Percentiles rank a stretch among this genome's conserved stretches.
phyloP scores from a whole-genome alignment of 2,797 vertebrate genomes.

The Luscinia megarhynchos region DNA sequence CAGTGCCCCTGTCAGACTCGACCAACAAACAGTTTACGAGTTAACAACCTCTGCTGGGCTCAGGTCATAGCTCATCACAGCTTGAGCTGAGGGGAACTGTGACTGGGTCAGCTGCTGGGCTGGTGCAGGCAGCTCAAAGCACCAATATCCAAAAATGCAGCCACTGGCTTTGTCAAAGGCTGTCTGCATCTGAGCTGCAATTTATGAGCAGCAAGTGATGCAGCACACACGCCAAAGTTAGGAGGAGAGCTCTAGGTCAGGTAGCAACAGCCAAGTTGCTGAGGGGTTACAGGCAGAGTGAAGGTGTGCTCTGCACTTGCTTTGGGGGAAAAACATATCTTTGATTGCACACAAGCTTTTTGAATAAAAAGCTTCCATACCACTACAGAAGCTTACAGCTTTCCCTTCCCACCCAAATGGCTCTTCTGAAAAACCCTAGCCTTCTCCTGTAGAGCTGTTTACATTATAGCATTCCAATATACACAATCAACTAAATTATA shows the following conservation, averaged over 20 bases:
- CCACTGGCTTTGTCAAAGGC: background rate
- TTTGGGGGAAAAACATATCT: background rate
- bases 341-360: background rate
- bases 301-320: background rate
- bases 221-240: fast-evolving
- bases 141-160: background rate
- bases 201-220: background rate
- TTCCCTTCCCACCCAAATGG: background rate
- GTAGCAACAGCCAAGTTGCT: background rate
- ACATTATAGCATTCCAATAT: background rate
- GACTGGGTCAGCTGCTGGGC: background rate
- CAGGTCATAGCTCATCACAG: background rate
- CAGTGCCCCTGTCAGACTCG: background rate
- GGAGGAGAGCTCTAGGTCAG: background rate
- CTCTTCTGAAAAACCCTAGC: background rate
- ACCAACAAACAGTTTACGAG: background rate
- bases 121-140: background rate
- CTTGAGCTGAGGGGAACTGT: background rate
- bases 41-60: background rate
- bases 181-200: background rate
- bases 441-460: constrained; percentile 27
- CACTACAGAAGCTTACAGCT: background rate
- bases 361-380: background rate
- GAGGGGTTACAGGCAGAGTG: background rate
- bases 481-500: constrained; percentile 13